phyloP scores from a whole-genome alignment of 2,888 invertebrate species.

The Thymelicus lineola region DNA sequence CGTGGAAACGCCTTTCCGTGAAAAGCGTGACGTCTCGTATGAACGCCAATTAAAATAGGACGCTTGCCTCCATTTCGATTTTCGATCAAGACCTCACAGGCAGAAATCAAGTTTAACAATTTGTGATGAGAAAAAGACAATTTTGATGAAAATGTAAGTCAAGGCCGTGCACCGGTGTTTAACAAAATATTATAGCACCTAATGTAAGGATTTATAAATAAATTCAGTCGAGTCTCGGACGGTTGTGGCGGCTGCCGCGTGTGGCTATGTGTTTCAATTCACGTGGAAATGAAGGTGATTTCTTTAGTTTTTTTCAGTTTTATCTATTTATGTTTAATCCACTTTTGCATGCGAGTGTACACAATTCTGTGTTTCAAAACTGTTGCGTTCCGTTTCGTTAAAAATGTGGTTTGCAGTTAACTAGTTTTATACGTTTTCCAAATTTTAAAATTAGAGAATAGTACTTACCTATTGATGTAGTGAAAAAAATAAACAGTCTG shows the following conservation, averaged over 20 bases:
- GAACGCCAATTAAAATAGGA: too few species aligned
- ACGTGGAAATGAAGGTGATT: slow-evolving; percentile 46
- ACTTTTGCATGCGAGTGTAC: slow-evolving; percentile 36
- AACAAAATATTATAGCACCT: slow-evolving; percentile 56
- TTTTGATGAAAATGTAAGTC: slow-evolving; percentile 62
- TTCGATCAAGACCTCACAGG: too few species aligned
- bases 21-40: too few species aligned
- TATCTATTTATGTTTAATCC: slow-evolving; percentile 12
- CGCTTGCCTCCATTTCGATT: too few species aligned
- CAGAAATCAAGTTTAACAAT: neutral
- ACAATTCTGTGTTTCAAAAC: slow-evolving; percentile 11
- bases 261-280: slow-evolving; percentile 43
- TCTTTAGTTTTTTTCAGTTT: slow-evolving; percentile 37
- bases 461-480: neutral
- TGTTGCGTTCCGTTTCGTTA: slow-evolving; percentile 9
- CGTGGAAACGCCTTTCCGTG: too few species aligned
- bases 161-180: slow-evolving; percentile 66
- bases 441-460: slow-evolving; percentile 9
- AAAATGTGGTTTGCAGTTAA: slow-evolving; percentile 28
- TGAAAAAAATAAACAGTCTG: neutral
- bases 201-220: slow-evolving; percentile 77
- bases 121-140: slow-evolving; percentile 34
- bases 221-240: slow-evolving; percentile 68
- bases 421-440: slow-evolving; percentile 13
- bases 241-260: slow-evolving; percentile 48